phyloP scores from a whole-genome alignment of 2,888 invertebrate genomes.

The Lobophora halterata region DNA sequence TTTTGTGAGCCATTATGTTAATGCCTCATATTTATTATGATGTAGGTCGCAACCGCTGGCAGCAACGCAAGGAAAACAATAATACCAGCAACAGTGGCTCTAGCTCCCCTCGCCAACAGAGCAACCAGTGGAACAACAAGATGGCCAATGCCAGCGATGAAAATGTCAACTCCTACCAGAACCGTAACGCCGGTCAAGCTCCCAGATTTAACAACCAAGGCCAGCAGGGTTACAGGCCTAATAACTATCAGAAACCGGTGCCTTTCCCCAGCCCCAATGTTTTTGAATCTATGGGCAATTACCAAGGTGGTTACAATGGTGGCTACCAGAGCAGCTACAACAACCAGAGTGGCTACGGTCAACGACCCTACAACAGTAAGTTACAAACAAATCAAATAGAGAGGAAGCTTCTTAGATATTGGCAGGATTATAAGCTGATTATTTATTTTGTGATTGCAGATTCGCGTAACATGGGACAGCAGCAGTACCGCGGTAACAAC shows the following conservation, averaged over 20 bases:
- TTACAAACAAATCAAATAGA: too few species aligned
- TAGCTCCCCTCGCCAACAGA: slow-evolving; percentile 74
- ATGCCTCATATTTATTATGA: slow-evolving; percentile 19
- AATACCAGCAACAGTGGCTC: slow-evolving; percentile 68
- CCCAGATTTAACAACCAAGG: slow-evolving; percentile 76
- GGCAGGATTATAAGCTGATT: too few species aligned
- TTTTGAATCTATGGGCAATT: slow-evolving; percentile 80
- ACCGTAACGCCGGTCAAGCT: slow-evolving; percentile 61
- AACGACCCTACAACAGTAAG: slow-evolving; percentile 70
- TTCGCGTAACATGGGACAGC: slow-evolving; percentile 63
- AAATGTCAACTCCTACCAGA: slow-evolving; percentile 57
- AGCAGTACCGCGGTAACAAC: slow-evolving; percentile 67
- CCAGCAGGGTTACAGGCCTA: slow-evolving; percentile 62
- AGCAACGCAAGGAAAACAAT: slow-evolving; percentile 80
- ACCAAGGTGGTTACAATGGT: slow-evolving; percentile 77
- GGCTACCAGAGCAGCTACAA: slow-evolving; percentile 77
- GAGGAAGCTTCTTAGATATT: too few species aligned
- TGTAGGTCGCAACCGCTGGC: slow-evolving; percentile 82
- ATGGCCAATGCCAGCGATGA: slow-evolving; percentile 65
- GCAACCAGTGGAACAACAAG: slow-evolving; percentile 77
- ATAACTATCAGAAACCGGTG: slow-evolving; percentile 76
- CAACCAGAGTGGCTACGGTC: slow-evolving; percentile 71
- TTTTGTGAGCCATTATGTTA: slow-evolving; percentile 2
- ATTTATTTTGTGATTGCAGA: slow-evolving; percentile 38
- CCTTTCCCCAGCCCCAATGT: slow-evolving; percentile 81